Evolutionary conservation across 2,797 vertebrate genomes (phyloP), one percentile per base, ranked within the genome.

Genomic region (Pelochelys cantorii): DNA sequence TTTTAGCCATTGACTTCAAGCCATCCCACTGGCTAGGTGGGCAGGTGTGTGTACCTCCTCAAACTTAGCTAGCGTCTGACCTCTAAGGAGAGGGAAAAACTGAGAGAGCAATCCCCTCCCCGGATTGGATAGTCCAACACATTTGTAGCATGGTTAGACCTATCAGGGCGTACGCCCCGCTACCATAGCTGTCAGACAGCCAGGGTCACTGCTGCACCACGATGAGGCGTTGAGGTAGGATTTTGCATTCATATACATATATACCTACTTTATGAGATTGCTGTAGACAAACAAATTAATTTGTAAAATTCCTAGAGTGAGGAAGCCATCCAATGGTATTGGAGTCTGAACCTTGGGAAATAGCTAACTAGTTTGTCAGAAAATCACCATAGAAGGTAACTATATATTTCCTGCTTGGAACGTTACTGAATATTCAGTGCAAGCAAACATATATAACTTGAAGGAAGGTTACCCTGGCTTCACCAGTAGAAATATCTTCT

Each of bases 391-490:
- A 68, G 29, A 37, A 48, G 83, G 10, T 11, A 78, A 1, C 1
- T 55, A 22, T 2, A 1, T 18, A 14, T 79, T 1, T 18, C 7
- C 5, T 83, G 62, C 20, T 2, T 53, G 80, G 90, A 85, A 84
- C 34, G 18, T 0, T 60, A 4, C 22, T 34, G 55, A 10, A 83
- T 53, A 1, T 8, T 77, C 62, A 83, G 2, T 71, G 3, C 53
- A 59, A 68, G 78, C 3, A 7, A 54, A 92, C 5, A 84, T 5
- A 55, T 1, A 42, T 3, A 74, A 42, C 37, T 3, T 53, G 2
- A n/a, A 23, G 3, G 2, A 0, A 31, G 0, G 0, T 53, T 78
- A 1, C 77, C 13, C 23, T 78, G 11, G 18, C 22, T 77, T 5
- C 87, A 31, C 84, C 34, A 34, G 5, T 77, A 11, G 74, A 11